These are phyloP conservation scores for Sesamia inferens DNA, from an alignment of 2,888 invertebrate genomes.

Conservation along the genomic window DNA sequence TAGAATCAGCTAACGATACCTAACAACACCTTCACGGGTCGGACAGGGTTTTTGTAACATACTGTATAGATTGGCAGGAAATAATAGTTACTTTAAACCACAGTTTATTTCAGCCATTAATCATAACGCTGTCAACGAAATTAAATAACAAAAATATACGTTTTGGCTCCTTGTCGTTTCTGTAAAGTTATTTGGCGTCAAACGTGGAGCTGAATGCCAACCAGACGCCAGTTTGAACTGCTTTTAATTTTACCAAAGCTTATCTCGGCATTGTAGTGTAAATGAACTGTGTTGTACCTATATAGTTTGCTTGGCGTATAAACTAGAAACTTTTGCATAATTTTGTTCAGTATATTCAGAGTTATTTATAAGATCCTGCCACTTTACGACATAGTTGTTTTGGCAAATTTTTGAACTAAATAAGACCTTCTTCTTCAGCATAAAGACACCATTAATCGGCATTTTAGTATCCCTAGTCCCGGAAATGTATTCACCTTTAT, in stretches of 20 bases:
- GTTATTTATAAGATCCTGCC: not conserved
- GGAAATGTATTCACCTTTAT: too few species aligned
- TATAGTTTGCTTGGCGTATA: not conserved
- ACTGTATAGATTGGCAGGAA: too few species aligned
- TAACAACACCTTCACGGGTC: too few species aligned
- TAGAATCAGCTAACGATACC: too few species aligned
- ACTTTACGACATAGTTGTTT: not conserved
- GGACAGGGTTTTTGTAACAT: too few species aligned
- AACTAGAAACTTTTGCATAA: constrained; percentile 11
- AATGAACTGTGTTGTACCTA: constrained; percentile 30
- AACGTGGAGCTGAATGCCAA: constrained; percentile 31
- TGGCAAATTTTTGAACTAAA: not conserved
- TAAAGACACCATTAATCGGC: too few species aligned
- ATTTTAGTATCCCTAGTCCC: too few species aligned
- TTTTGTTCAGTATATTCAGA: constrained; percentile 10
- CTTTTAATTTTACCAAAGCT: constrained; percentile 20
- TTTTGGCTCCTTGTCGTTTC: constrained; percentile 8
- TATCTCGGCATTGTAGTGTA: constrained; percentile 15
- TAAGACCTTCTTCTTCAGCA: too few species aligned
- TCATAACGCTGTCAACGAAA: constrained; percentile 2
- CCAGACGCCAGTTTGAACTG: constrained; percentile 16
- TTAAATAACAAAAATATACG: not conserved
- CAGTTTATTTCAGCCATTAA: not conserved
- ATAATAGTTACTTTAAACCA: too few species aligned
- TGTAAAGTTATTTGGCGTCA: constrained; percentile 40